These are phyloP conservation scores for Pissodes strobi DNA, from an alignment of 1,140 invertebrate genomes.

Conservation along the genomic window DNA sequence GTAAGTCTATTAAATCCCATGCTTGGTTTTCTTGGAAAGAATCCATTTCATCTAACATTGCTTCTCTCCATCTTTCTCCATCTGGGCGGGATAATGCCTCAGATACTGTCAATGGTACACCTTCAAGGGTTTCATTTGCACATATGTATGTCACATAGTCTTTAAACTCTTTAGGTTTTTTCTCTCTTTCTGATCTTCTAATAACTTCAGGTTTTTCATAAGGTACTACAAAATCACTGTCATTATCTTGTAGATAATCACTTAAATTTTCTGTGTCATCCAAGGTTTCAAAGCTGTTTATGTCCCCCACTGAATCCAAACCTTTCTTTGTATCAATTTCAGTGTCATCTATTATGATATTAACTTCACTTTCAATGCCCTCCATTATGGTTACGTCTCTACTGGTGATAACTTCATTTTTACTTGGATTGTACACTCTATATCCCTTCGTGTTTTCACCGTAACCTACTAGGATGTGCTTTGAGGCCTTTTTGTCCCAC, in stretches of 20 bases:
- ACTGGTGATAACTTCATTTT: slow-evolving; percentile 5
- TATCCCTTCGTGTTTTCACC: slow-evolving; percentile 33
- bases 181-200: slow-evolving; percentile 29
- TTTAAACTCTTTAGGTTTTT: slow-evolving; percentile 35
- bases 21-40: slow-evolving; percentile 49
- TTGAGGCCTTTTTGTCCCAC: slow-evolving; percentile 45
- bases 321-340: too few relatives aligned
- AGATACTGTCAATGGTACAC: slow-evolving; percentile 25
- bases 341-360: too few relatives aligned
- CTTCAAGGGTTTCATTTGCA: not conserved
- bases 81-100: slow-evolving; percentile 44
- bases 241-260: too few relatives aligned
- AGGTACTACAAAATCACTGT: not conserved
- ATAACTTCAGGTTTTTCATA: not conserved
- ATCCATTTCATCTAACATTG: slow-evolving; percentile 46
- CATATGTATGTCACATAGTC: slow-evolving; percentile 32
- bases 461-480: slow-evolving; percentile 49
- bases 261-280: too few relatives aligned
- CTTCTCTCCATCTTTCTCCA: slow-evolving; percentile 44
- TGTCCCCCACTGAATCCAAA: not conserved
- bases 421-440: slow-evolving; percentile 1
- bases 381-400: slow-evolving; percentile 16
- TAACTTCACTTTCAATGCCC: not conserved
- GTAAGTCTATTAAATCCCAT: slow-evolving; percentile 49
- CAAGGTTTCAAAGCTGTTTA: not conserved